Percentiles rank a stretch among this genome's conserved stretches.
Evolutionary conservation across 1,140 invertebrate genomes (phyloP).

Genomic region (Melanaphis sacchari): DNA sequence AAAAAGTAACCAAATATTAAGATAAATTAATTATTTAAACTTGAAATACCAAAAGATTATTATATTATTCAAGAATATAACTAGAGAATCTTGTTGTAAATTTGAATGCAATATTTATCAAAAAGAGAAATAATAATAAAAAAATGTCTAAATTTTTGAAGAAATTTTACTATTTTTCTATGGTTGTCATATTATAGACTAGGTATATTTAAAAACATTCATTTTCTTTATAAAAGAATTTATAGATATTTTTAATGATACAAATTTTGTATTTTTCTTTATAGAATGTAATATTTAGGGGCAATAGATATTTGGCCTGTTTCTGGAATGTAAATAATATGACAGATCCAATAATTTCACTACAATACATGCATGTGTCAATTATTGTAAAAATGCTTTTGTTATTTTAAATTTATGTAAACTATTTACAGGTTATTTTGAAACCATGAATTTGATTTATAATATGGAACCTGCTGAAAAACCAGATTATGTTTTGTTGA

Average conservation of each 20-base stretch:
- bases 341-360: too few relatives aligned
- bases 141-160: not conserved
- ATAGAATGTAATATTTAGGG: too few relatives aligned
- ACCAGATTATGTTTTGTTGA: constrained; percentile 28
- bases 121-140: not conserved
- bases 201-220: not conserved
- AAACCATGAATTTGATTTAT: constrained; percentile 33
- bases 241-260: too few relatives aligned
- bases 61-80: not conserved
- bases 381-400: not conserved
- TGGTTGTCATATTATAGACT: not conserved
- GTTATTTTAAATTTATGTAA: not conserved
- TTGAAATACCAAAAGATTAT: not conserved
- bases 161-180: not conserved
- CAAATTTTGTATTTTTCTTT: too few relatives aligned
- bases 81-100: not conserved
- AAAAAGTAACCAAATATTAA: not conserved
- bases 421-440: constrained; percentile 36
- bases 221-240: too few relatives aligned
- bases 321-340: too few relatives aligned
- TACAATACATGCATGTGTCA: too few relatives aligned
- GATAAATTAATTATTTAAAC: not conserved
- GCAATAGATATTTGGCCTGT: too few relatives aligned
- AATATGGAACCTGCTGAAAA: constrained; percentile 33
- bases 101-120: not conserved